phyloP scores from a whole-genome alignment of 1,140 invertebrate genomes.

The Drosophila gunungcola region DNA sequence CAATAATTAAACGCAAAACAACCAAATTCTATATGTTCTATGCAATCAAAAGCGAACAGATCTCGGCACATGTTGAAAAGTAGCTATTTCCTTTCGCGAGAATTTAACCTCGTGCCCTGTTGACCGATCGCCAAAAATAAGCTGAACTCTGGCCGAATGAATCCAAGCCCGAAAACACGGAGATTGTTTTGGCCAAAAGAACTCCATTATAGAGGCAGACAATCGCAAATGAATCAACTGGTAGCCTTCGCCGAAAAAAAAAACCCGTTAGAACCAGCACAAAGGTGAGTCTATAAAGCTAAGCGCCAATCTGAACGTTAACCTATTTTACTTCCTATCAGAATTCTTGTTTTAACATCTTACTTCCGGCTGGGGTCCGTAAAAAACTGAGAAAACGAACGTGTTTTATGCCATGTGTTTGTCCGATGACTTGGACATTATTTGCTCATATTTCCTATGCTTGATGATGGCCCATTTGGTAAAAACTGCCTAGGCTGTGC shows the following conservation, averaged over 20 bases:
- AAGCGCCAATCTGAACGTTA: constrained; percentile 66
- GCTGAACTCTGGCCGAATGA: constrained; percentile 49
- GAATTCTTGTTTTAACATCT: constrained; percentile 60
- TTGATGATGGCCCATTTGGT: constrained; percentile 57
- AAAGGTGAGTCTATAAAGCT: constrained; percentile 56
- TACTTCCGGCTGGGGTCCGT: constrained; percentile 53
- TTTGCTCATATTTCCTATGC: constrained; percentile 35
- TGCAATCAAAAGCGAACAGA: constrained; percentile 27
- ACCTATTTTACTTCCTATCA: constrained; percentile 78
- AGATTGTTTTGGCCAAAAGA: constrained; percentile 20
- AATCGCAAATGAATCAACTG: constrained; percentile 55
- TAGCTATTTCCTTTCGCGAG: constrained; percentile 57
- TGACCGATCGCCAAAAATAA: constrained; percentile 60
- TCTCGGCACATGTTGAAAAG: constrained; percentile 19
- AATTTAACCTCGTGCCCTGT: constrained; percentile 76
- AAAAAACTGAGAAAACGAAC: constrained; percentile 35
- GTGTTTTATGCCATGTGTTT: constrained; percentile 66
- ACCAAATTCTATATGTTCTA: constrained; percentile 31
- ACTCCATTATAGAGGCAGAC: constrained; percentile 18
- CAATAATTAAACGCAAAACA: constrained; percentile 40
- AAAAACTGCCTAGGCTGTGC: constrained; percentile 35
- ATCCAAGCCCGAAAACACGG: constrained; percentile 13
- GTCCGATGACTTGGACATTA: constrained; percentile 45
- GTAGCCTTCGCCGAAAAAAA: constrained; percentile 50
- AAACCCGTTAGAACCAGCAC: constrained; percentile 73